Conservation (phyloP, 37 sponge, comb jelly and placozoan species). For the Tethya wilhelma region DNA sequence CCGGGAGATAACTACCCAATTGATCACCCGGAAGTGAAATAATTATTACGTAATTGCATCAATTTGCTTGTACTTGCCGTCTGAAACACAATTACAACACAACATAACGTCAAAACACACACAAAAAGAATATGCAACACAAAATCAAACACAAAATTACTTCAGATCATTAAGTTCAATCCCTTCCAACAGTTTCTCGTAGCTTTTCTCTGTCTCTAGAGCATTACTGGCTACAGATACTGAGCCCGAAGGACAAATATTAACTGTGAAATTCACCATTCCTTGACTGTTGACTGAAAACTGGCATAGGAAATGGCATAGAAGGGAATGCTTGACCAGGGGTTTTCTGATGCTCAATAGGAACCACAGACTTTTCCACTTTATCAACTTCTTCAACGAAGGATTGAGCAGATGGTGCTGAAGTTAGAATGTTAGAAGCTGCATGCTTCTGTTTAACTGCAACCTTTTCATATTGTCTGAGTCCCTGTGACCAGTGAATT, state of each 20-base stretch:
- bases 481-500: conserved; percentile 13
- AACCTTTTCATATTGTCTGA: not conserved
- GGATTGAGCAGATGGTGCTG: not conserved
- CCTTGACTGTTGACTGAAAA: not conserved
- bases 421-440: not conserved
- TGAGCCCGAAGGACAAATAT: not conserved
- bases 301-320: not conserved
- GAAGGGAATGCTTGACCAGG: not conserved
- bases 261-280: not conserved
- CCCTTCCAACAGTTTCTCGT: not conserved
- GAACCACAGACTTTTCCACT: not conserved
- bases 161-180: not conserved
- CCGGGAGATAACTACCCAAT: not conserved
- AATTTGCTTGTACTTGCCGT: not conserved
- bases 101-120: not conserved
- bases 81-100: not conserved
- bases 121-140: not conserved
- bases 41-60: not conserved
- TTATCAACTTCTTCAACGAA: not conserved
- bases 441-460: conserved; percentile 3
- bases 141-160: not conserved
- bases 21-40: not conserved
- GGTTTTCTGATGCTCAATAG: not conserved
- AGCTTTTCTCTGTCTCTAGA: not conserved
- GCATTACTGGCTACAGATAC: not conserved